Conservation (phyloP, 1,140 invertebrate species). For the Dysdera silvatica region DNA sequence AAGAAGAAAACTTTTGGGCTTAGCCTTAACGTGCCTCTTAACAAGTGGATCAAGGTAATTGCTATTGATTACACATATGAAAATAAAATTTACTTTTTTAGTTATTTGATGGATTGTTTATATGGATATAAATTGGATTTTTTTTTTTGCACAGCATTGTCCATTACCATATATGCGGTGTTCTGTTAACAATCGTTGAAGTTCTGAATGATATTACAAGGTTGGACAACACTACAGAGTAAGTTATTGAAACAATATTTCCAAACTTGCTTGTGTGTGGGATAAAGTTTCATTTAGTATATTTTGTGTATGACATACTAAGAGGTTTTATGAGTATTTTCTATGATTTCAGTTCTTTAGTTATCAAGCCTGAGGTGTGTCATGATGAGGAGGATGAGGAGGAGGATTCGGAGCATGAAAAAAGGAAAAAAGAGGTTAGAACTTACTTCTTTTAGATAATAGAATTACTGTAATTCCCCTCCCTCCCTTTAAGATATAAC, state of each 20-base stretch:
- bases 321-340: not conserved
- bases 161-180: conserved; percentile 61
- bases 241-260: conserved; percentile 43
- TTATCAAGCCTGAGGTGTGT: conserved; percentile 32
- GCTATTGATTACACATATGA: conserved; percentile 11
- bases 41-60: conserved; percentile 43
- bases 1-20: conserved; percentile 67
- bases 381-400: conserved; percentile 35
- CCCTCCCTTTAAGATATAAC: too few relatives aligned
- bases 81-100: not conserved
- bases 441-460: conserved; percentile 3
- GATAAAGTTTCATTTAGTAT: not conserved
- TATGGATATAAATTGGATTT: conserved; percentile 2
- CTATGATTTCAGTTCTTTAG: conserved; percentile 34
- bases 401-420: conserved; percentile 41
- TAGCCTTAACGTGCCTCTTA: conserved; percentile 69
- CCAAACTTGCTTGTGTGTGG: not conserved
- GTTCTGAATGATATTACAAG: conserved; percentile 76
- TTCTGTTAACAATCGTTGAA: conserved; percentile 69
- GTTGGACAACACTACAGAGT: conserved; percentile 63
- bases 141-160: conserved; percentile 50
- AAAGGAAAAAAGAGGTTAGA: conserved; percentile 38
- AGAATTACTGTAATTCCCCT: too few relatives aligned
- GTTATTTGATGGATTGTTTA: too few relatives aligned
- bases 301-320: too few relatives aligned